phyloP scores from a whole-genome alignment of 92 coral and sea anemone genomes.

The Zoanthus sansibaricus region DNA sequence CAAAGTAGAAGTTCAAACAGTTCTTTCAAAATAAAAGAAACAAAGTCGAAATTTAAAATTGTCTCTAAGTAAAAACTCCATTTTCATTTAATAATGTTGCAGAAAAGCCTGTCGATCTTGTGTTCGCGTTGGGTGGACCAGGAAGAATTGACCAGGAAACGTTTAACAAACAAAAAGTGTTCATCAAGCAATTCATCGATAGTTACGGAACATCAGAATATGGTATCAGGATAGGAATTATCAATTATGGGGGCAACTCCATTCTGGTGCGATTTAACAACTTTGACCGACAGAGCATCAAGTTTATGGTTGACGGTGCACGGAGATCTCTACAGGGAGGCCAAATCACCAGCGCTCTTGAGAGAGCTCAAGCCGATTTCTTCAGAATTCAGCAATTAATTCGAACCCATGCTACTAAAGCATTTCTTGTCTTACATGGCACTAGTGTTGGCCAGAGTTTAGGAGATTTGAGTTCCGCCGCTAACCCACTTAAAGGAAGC shows the following conservation, averaged over 20 bases:
- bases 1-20: too few species aligned
- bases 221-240: slow-evolving; percentile 77
- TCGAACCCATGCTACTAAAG: slow-evolving; percentile 77
- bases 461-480: slow-evolving; percentile 54
- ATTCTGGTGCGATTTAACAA: slow-evolving; percentile 75
- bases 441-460: slow-evolving; percentile 60
- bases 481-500: slow-evolving; percentile 64
- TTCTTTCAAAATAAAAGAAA: too few species aligned
- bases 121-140: slow-evolving; percentile 89
- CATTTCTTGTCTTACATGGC: slow-evolving; percentile 84
- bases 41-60: too few species aligned
- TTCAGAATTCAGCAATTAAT: slow-evolving; percentile 61
- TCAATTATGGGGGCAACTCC: slow-evolving; percentile 74
- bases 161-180: slow-evolving; percentile 85
- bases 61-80: too few species aligned
- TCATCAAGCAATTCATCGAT: slow-evolving; percentile 87
- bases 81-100: background rate
- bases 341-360: slow-evolving; percentile 69
- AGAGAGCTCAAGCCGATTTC: slow-evolving; percentile 57
- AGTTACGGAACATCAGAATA: slow-evolving; percentile 76
- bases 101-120: slow-evolving; percentile 88
- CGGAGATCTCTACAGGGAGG: slow-evolving; percentile 65
- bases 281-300: slow-evolving; percentile 73
- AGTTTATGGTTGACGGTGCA: slow-evolving; percentile 67
- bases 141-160: slow-evolving; percentile 70